Percentiles rank a stretch among this genome's conserved stretches.
Evolutionary conservation across 53 echinoderm and acorn worm species (phyloP).

Genomic region (Holothuria scabra): DNA sequence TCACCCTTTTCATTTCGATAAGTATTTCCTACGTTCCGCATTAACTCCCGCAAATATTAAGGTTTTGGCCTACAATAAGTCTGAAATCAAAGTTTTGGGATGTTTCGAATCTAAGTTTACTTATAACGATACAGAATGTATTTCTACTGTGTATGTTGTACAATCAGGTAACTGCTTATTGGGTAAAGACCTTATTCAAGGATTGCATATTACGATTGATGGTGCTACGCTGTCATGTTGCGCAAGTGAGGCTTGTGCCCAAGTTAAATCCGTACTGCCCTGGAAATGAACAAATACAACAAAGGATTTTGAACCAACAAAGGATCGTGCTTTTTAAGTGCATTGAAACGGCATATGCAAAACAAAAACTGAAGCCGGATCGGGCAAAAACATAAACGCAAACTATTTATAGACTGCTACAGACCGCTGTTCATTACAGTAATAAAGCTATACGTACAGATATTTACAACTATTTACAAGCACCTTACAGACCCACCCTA

Average conservation of each 20-base stretch:
- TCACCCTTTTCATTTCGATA: neutral
- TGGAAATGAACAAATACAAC: no score
- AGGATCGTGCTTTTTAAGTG: no score
- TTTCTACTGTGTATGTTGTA: conserved; percentile 1
- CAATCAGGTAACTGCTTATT: conserved; percentile 13
- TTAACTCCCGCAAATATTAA: neutral
- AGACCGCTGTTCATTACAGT: no score
- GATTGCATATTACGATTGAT: neutral
- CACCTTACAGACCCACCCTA: no score
- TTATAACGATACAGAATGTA: neutral
- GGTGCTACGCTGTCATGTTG: conserved; percentile 7
- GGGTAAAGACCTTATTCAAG: conserved; percentile 15
- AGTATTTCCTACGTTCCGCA: neutral
- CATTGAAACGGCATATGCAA: no score
- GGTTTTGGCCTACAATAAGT: neutral
- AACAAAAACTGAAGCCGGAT: no score
- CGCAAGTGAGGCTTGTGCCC: neutral
- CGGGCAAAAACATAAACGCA: no score
- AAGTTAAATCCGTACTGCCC: no score
- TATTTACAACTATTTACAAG: no score
- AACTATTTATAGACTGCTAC: no score
- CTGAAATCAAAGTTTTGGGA: conserved; percentile 3
- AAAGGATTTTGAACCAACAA: no score
- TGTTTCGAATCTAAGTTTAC: neutral
- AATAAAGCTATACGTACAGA: no score